phyloP scores from a whole-genome alignment of 2,888 invertebrate genomes.

The Helobdella robusta region DNA sequence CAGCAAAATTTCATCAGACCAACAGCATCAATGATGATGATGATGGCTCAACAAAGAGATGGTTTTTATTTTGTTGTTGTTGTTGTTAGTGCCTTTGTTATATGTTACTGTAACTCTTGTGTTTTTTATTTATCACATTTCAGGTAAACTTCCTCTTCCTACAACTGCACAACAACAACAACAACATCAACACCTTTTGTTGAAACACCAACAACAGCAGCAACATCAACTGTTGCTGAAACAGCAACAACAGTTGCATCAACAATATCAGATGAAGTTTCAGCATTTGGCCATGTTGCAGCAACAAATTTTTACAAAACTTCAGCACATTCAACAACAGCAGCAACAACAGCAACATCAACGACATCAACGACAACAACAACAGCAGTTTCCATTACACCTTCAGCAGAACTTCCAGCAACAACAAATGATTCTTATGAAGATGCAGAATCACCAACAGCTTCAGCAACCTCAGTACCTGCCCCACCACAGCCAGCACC shows the following conservation, averaged over 20 bases:
- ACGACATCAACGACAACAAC: not conserved
- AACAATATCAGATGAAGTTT: no score
- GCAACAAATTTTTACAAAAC: not conserved
- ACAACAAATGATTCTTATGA: slow-evolving; percentile 23
- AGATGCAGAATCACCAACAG: not conserved
- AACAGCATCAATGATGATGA: not conserved
- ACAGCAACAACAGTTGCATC: not conserved
- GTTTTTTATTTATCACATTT: no score
- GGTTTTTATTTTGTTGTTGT: no score
- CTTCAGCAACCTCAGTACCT: not conserved
- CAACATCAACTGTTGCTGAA: not conserved
- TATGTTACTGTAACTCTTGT: no score
- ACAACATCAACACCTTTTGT: not conserved
- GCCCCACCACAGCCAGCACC: not conserved
- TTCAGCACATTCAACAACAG: slow-evolving; percentile 5
- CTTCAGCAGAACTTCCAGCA: slow-evolving; percentile 29
- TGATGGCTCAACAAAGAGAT: not conserved
- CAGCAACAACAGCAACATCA: not conserved
- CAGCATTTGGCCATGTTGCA: not conserved
- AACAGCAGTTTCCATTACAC: slow-evolving; percentile 17
- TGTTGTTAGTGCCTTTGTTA: no score
- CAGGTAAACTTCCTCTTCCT: no score
- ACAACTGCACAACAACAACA: no score
- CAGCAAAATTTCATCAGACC: no score
- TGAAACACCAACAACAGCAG: slow-evolving; percentile 12